phyloP scores from a whole-genome alignment of 2,888 invertebrate genomes.

The Thumatha senex region DNA sequence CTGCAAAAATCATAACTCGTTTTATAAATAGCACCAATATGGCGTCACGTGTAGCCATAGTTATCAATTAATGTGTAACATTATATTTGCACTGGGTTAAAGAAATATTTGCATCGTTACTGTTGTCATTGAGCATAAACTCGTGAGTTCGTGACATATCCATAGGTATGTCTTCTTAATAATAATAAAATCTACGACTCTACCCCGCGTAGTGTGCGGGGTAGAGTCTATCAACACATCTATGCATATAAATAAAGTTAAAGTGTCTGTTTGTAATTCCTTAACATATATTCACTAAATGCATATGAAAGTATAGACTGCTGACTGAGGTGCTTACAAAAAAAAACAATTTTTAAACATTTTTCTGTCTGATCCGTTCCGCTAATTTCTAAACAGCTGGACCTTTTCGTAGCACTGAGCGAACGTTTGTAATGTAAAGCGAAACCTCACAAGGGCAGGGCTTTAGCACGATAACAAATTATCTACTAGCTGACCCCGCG shows the following conservation, averaged over 20 bases:
- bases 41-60: slow-evolving; percentile 9
- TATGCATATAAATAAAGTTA: no score
- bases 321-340: no score
- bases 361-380: no score
- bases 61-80: slow-evolving; percentile 9
- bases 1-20: slow-evolving; percentile 9
- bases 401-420: neutral
- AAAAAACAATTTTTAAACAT: no score
- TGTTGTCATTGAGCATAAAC: slow-evolving; percentile 14
- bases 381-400: neutral
- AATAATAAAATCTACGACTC: neutral
- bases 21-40: slow-evolving; percentile 11
- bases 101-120: slow-evolving; percentile 5
- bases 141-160: slow-evolving; percentile 15
- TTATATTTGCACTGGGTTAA: slow-evolving; percentile 9
- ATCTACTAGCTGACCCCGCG: no score
- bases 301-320: no score
- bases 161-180: slow-evolving; percentile 3
- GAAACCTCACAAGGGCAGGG: slow-evolving; percentile 6
- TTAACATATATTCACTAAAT: no score
- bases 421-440: slow-evolving; percentile 5
- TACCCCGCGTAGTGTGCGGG: no score
- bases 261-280: no score
- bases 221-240: neutral
- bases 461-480: no score